phyloP scores from a whole-genome alignment of 2,797 vertebrate species.

The Myripristis jacobus region DNA sequence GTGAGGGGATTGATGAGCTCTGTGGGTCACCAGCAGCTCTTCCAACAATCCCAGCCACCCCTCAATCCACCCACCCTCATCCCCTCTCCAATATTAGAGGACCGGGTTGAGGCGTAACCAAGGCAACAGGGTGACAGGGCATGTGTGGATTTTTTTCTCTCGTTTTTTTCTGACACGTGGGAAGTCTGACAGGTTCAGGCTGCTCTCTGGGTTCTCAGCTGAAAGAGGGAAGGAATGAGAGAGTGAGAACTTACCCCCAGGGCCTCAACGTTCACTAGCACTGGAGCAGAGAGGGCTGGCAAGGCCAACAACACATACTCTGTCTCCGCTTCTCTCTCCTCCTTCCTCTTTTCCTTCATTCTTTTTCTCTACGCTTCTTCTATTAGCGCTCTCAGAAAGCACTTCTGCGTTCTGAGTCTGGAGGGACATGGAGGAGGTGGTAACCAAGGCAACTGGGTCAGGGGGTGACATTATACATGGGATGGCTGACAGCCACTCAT shows the following conservation, averaged over 20 bases:
- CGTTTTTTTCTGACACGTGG: constrained; percentile 36
- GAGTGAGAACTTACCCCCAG: constrained; percentile 35
- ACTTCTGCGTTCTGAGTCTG: constrained; percentile 42
- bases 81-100: constrained; percentile 9
- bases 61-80: constrained; percentile 31
- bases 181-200: constrained; percentile 55
- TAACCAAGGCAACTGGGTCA: constrained; percentile 75
- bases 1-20: constrained; percentile 7
- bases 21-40: constrained; percentile 37
- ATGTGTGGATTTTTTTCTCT: constrained; percentile 33
- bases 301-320: constrained; percentile 33
- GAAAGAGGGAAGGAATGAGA: constrained; percentile 20
- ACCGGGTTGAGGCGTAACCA: constrained; percentile 52
- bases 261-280: constrained; percentile 38
- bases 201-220: constrained; percentile 30
- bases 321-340: constrained; percentile 1
- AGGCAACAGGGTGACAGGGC: constrained; percentile 46
- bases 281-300: constrained; percentile 20
- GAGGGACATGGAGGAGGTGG: constrained; percentile 47
- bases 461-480: constrained; percentile 52
- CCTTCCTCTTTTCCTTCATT: neutral
- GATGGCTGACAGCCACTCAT: constrained; percentile 59
- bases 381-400: constrained; percentile 42
- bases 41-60: constrained; percentile 32
- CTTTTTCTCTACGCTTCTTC: constrained; percentile 26